Evolutionary conservation across 2,888 invertebrate genomes (phyloP), one percentile per base, ranked within the genome.

Genomic region (Microplitis deprimator): DNA sequence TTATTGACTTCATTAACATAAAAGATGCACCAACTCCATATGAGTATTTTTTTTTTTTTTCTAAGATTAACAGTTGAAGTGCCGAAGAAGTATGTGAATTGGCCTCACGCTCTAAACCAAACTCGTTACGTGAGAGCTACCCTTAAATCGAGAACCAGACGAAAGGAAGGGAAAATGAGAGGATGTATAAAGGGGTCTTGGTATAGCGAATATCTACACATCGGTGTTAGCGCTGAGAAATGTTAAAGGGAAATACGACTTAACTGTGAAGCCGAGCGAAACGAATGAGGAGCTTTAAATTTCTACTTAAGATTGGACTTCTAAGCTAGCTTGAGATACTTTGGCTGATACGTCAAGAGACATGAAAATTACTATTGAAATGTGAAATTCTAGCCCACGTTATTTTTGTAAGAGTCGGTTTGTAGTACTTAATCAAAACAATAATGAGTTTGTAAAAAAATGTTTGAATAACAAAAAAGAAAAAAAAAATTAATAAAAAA

Each of bases 281-380:
- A 70, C 69, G 69, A 62, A 77, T 59, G 65, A 65, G 50, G 73
- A 62, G 74, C 77, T 77, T 71, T 71, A 77, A 69, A 69, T 74
- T 77, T 74, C 74, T 67, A 77, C 77, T 77, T 70, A 71, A 74
- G 61, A 38, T 59, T 10, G 10, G 41, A 61, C 41, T 65, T 60
- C 76, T 69, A 77, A 77, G 65, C 77, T 65, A 29, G 50, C 38
- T 40, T 68, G 38, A 70, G 39, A 73, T 73, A 60, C 68, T 73
- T 62, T 16, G 50, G 29, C 16, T 68, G 64, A 61, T 60, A 60
- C 71, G 67, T 76, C 40, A 67, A 72, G 67, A 20, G 61, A 76
- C 68, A 68, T 77, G 76, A 41, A 73, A 77, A 72, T 77, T 17
- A 68, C 41, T 77, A 72, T 68, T 77, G 64, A 77, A 72, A n/a